These are phyloP conservation scores for Anastatus disparis DNA, from an alignment of 1,140 invertebrate genomes.

Conservation along the genomic window DNA sequence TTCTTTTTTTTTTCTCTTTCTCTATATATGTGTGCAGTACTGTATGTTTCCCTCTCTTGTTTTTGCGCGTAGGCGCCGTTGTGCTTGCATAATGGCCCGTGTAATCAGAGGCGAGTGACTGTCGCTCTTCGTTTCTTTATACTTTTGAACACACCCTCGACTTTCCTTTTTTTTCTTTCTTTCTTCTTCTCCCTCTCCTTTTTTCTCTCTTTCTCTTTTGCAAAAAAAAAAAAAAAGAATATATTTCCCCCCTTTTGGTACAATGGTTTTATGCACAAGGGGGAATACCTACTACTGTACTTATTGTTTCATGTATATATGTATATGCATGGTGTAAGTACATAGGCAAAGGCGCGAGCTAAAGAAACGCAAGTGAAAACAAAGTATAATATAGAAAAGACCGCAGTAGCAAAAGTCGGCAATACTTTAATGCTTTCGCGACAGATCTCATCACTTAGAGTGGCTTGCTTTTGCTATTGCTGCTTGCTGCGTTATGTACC, in stretches of 20 bases:
- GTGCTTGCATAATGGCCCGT: conserved; percentile 57
- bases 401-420: conserved; percentile 45
- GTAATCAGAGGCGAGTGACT: conserved; percentile 58
- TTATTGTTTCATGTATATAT: too few relatives aligned
- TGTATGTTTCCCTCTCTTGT: neutral
- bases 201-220: conserved; percentile 31
- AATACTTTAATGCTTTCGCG: conserved; percentile 53
- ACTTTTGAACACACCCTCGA: too few relatives aligned
- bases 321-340: too few relatives aligned
- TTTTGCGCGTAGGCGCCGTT: conserved; percentile 42
- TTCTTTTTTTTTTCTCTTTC: neutral
- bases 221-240: too few relatives aligned
- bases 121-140: conserved; percentile 36
- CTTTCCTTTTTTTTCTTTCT: too few relatives aligned
- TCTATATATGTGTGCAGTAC: too few relatives aligned
- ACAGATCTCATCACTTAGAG: conserved; percentile 54
- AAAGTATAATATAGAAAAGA: conserved; percentile 43
- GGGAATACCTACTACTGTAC: too few relatives aligned
- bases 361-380: conserved; percentile 39
- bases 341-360: neutral
- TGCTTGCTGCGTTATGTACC: too few relatives aligned
- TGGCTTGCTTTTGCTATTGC: conserved; percentile 43
- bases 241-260: too few relatives aligned
- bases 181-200: too few relatives aligned
- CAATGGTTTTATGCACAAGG: too few relatives aligned